Evolutionary conservation across 2,888 invertebrate species (phyloP).

Genomic region (Synanthedon vespiformis): DNA sequence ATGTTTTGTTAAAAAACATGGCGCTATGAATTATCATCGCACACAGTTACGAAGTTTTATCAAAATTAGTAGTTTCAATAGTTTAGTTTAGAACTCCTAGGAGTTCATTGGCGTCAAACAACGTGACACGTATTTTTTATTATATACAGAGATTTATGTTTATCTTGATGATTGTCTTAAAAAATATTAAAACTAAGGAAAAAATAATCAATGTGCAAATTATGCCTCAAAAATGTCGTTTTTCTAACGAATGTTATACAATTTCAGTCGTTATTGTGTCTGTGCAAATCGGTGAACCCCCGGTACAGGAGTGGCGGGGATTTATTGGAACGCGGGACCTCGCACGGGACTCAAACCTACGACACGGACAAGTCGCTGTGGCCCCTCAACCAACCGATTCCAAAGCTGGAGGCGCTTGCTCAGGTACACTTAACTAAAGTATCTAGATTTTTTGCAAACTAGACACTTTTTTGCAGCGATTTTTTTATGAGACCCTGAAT

Average conservation of each 20-base stretch:
- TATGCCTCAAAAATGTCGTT: neutral
- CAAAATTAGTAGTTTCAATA: too few species aligned
- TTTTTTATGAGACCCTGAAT: too few species aligned
- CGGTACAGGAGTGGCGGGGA: conserved; percentile 66
- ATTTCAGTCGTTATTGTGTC: conserved; percentile 65
- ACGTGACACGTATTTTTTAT: too few species aligned
- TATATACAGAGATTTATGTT: neutral
- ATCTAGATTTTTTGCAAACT: too few species aligned
- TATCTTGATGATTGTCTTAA: neutral
- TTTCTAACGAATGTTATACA: neutral
- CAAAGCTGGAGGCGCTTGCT: conserved; percentile 76
- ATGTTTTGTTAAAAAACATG: too few species aligned
- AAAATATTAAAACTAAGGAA: too few species aligned
- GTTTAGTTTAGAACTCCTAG: too few species aligned
- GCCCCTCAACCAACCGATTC: conserved; percentile 80
- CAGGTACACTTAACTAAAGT: conserved; percentile 30
- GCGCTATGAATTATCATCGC: too few species aligned
- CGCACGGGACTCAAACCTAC: conserved; percentile 77
- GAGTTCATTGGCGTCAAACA: too few species aligned
- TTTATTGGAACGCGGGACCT: conserved; percentile 71
- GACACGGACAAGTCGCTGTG: conserved; percentile 76
- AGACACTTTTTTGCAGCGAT: too few species aligned
- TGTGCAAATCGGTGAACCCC: conserved; percentile 51
- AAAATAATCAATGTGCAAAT: too few species aligned
- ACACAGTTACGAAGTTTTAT: too few species aligned